Base-by-base conservation (phyloP, 2,113 vertebrate species). In the Trichechus manatus region DNA sequence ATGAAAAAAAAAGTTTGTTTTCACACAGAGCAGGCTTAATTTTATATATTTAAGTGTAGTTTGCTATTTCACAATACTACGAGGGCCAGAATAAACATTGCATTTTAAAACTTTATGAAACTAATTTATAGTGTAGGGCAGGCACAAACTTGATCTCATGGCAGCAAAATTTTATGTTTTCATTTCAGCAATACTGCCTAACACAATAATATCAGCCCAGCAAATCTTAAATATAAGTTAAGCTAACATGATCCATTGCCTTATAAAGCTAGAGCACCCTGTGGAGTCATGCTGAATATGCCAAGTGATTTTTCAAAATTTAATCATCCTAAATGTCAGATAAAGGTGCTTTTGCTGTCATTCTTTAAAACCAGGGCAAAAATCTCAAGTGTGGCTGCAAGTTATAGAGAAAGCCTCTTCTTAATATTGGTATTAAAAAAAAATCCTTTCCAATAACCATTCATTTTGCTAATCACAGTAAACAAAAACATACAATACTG, bases 291-390 rank as follows among this genome's bases (percentile, higher is more conserved):
- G 97, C 96, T 98, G 98, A 98, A 99, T 99, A 98, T 98, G 98
- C 98, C 97, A 98, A 98, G 98, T 98, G 98, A 98, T 99, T 98
- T 98, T 98, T 99, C 98, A 98, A 98, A 99, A 99, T 99, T 98
- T 99, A 99, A 99, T 99, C 98, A 99, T 99, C 98, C 97, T 99
- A 98, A 98, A 98, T 98, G 99, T 99, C 98, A 98, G 98, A 99
- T 98, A 99, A 98, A 98, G 98, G 98, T 98, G 98, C 98, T 99
- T 99, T 99, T 98, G 99, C 98, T 99, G 98, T 99, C 99, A 99
- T 99, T 99, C 98, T 98, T 98, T 98, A 99, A 98, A 99, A 98
- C 96, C 72, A 96, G 96, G 70, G 64, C 91, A 95, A 97, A 98
- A 98, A 97, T 97, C 87, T 94, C 61, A 1, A 87, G 72, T 13